Conservation (phyloP, 1,140 invertebrate species). For the Zaprionus lachaisei region DNA sequence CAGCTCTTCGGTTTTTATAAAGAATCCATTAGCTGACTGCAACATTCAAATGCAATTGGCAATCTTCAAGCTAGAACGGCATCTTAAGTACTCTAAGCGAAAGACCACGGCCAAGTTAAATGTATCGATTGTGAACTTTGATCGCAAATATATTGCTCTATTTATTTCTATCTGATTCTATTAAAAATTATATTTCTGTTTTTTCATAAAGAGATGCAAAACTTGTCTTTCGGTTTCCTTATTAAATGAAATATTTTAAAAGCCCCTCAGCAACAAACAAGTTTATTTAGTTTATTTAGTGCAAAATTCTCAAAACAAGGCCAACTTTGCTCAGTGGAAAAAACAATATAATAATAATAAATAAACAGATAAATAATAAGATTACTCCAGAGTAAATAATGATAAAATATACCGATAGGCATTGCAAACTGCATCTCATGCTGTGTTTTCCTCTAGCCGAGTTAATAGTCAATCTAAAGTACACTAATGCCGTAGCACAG, state of each 20-base stretch:
- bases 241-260: background rate
- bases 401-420: background rate
- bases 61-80: background rate
- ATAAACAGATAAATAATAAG: background rate
- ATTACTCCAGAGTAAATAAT: background rate
- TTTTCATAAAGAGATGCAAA: background rate
- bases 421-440: background rate
- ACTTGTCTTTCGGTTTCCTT: slow-evolving; percentile 12
- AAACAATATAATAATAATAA: background rate
- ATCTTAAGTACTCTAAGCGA: background rate
- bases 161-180: background rate
- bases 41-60: background rate
- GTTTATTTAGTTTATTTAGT: background rate
- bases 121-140: background rate
- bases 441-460: background rate
- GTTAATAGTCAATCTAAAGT: background rate
- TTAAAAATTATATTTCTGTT: background rate
- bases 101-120: background rate
- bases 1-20: background rate
- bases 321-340: background rate
- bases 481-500: slow-evolving; percentile 6
- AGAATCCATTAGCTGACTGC: background rate
- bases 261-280: background rate
- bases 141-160: background rate
- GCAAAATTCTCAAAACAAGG: background rate